These are phyloP conservation scores for Eulemur coronatus DNA, from an alignment of 2,797 vertebrate species.

Conservation along the genomic window DNA sequence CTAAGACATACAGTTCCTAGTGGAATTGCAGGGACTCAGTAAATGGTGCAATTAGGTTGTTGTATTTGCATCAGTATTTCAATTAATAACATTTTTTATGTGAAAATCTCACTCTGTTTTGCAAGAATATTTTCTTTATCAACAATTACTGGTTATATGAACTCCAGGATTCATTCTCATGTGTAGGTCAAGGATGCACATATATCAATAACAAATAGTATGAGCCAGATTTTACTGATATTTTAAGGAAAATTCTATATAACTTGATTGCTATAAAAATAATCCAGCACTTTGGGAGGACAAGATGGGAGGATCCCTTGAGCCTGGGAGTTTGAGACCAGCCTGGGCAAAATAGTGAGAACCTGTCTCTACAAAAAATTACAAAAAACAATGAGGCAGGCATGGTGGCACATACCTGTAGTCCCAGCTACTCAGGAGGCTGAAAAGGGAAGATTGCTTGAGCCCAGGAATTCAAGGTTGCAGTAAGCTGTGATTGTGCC, in stretches of 20 bases:
- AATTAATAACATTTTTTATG: background rate
- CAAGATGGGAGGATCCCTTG: background rate
- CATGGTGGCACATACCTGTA: background rate
- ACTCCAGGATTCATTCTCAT: background rate
- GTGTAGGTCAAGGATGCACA: background rate
- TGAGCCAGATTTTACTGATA: background rate
- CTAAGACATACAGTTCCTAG: background rate
- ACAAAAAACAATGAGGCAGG: background rate
- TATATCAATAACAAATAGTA: background rate
- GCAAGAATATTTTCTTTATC: background rate
- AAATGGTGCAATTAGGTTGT: background rate
- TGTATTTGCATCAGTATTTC: background rate
- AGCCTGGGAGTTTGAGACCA: background rate
- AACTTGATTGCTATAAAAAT: background rate
- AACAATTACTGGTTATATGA: background rate
- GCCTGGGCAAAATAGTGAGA: background rate
- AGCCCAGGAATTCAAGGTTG: background rate
- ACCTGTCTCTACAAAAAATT: background rate
- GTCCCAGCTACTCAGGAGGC: background rate
- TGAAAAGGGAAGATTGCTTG: background rate
- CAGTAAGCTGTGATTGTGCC: background rate
- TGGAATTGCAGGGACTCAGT: background rate
- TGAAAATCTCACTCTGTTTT: background rate
- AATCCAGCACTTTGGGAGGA: background rate
- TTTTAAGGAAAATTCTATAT: background rate